Evolutionary conservation across 2,888 invertebrate species (phyloP), one percentile per base, ranked within the genome.

Genomic region (Elaeidobius kamerunicus): DNA sequence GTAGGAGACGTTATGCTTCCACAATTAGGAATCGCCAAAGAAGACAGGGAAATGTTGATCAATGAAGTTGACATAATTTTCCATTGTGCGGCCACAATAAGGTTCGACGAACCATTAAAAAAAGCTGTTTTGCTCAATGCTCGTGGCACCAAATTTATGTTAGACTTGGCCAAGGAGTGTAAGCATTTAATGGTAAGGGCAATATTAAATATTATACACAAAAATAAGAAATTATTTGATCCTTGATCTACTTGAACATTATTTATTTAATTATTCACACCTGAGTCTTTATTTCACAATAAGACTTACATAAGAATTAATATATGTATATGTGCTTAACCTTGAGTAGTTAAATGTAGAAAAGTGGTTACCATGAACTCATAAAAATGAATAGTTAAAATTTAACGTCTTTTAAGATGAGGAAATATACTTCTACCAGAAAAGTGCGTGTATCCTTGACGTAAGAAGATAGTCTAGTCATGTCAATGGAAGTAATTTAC

Each of bases 121-220:
- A 84, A 83, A 60, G 94, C 98, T 0, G 89, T 97, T 5, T 76
- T 94, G 47, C 78, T 98, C 72, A 99, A 98, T 73, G 89, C 94
- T 0, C 79, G 92, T 50, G 97, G 94, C 28, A 95, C 95, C 0
- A 88, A 91, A 68, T 80, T 87, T 56, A 84, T 97, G 78, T 70
- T 98, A 52, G 85, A 89, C 7, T 71, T 98, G 48, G 94, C 88
- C 41, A 86, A 84, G 66, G 78, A 82, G 59, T 82, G 85, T 68
- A 87, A 87, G 66, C 80, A 89, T 5, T 76, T 98, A 38, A 76
- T 82, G 74, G 88, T 87, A 72, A 53, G 57, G 30, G n/a, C n/a
- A n/a, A n/a, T n/a, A n/a, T n/a, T n/a, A n/a, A n/a, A n/a, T n/a
- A n/a, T n/a, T n/a, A n/a, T n/a, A n/a, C n/a, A n/a, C n/a, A n/a